These are phyloP conservation scores for Natrix natrix DNA, from an alignment of 2,797 vertebrate species.

Conservation along the genomic window DNA sequence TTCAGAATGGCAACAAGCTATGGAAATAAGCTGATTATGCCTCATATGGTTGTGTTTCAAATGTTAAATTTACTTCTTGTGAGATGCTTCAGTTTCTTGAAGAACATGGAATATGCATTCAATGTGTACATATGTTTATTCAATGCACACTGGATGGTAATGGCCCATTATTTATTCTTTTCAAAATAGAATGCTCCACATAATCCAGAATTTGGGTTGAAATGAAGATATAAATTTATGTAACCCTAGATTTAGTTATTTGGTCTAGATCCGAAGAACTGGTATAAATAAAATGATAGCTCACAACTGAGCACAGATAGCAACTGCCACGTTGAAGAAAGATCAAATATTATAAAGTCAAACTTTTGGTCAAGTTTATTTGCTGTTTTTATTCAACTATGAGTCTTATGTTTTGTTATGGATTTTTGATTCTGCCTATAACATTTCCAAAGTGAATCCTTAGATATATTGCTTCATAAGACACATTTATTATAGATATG, in stretches of 20 bases:
- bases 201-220: neutral
- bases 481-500: neutral
- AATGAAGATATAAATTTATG: neutral
- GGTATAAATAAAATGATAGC: neutral
- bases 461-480: neutral
- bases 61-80: neutral
- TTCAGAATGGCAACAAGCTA: neutral
- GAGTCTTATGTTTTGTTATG: neutral
- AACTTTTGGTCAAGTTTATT: neutral
- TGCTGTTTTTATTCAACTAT: neutral
- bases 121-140: neutral
- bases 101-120: neutral
- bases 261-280: neutral
- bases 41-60: neutral
- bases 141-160: neutral
- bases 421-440: neutral
- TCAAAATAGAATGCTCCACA: neutral
- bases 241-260: neutral
- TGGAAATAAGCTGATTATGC: neutral
- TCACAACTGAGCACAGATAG: neutral
- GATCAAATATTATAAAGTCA: neutral
- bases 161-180: neutral
- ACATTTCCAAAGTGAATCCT: neutral
- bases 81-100: neutral
- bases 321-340: neutral